A percentile compares a stretch with the other conserved stretches of the same genome.
phyloP scores from a whole-genome alignment of 2,888 invertebrate genomes.

The Caenorhabditis japonica region DNA sequence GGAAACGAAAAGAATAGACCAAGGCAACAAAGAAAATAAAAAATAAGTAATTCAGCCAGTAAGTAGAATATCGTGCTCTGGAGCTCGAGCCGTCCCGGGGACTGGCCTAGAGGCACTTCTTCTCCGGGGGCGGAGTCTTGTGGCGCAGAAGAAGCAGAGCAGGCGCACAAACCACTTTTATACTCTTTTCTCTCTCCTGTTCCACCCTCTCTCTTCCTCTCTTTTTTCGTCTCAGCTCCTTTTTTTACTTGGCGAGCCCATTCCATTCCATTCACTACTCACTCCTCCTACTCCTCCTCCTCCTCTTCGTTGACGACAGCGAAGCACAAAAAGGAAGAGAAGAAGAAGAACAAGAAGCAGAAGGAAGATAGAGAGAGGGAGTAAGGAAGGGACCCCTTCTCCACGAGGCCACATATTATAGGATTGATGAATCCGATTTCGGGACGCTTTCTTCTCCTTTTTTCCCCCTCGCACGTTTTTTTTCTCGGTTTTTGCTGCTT shows the following conservation, averaged over 20 bases:
- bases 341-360: slow-evolving; percentile 32
- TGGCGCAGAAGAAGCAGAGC: slow-evolving; percentile 23
- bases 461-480: slow-evolving; percentile 1
- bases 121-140: slow-evolving; percentile 23
- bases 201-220: slow-evolving; percentile 41
- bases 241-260: slow-evolving; percentile 38
- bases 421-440: slow-evolving; percentile 51
- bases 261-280: slow-evolving; percentile 48
- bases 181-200: slow-evolving; percentile 25
- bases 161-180: slow-evolving; percentile 52
- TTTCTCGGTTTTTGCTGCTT: slow-evolving; percentile 17
- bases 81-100: slow-evolving; percentile 37
- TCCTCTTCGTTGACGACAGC: slow-evolving; percentile 48
- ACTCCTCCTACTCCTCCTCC: no score
- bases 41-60: slow-evolving; percentile 17
- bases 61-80: slow-evolving; percentile 8
- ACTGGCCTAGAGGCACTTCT: slow-evolving; percentile 49
- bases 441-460: slow-evolving; percentile 24
- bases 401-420: slow-evolving; percentile 46
- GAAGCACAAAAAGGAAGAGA: no score
- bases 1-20: no score
- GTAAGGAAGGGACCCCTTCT: slow-evolving; percentile 25
- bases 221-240: slow-evolving; percentile 33
- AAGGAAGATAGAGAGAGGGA: slow-evolving; percentile 19
- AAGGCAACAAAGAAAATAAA: slow-evolving; percentile 11